Conservation (phyloP, 2,797 vertebrate genomes). For the Paramormyrops hopkinsi region DNA sequence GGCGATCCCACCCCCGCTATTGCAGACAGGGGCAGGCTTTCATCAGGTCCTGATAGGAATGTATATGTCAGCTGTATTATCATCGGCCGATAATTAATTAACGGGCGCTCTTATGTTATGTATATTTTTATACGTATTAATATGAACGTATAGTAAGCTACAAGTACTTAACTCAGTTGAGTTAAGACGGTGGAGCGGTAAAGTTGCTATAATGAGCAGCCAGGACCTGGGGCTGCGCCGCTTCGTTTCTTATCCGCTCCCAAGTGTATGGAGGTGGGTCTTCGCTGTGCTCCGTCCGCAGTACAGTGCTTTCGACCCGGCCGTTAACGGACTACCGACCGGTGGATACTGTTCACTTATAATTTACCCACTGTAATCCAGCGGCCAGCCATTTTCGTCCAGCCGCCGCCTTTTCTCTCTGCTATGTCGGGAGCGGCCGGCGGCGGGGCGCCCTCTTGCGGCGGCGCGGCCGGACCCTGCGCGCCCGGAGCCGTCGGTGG, state of each 20-base stretch:
- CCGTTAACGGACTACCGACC: conserved; percentile 20
- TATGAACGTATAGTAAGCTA: background rate
- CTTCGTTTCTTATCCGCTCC: conserved; percentile 8
- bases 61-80: background rate
- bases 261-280: conserved; percentile 13
- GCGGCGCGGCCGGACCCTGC: conserved; percentile 53
- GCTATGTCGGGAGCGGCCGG: conserved; percentile 64
- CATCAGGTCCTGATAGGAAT: conserved; percentile 20
- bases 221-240: conserved; percentile 42
- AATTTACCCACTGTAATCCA: background rate
- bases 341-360: conserved; percentile 25
- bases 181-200: background rate
- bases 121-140: background rate
- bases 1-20: background rate
- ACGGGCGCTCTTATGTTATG: background rate
- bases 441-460: conserved; percentile 63
- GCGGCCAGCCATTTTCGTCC: background rate
- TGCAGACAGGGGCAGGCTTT: conserved; percentile 8
- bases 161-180: background rate
- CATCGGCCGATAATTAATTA: background rate
- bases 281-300: background rate
- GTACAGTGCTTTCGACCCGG: conserved; percentile 26
- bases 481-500: conserved; percentile 43
- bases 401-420: conserved; percentile 18
- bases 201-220: conserved; percentile 21